Base-by-base conservation (phyloP, 2,797 vertebrate genomes). In the Margarornis squamiger region DNA sequence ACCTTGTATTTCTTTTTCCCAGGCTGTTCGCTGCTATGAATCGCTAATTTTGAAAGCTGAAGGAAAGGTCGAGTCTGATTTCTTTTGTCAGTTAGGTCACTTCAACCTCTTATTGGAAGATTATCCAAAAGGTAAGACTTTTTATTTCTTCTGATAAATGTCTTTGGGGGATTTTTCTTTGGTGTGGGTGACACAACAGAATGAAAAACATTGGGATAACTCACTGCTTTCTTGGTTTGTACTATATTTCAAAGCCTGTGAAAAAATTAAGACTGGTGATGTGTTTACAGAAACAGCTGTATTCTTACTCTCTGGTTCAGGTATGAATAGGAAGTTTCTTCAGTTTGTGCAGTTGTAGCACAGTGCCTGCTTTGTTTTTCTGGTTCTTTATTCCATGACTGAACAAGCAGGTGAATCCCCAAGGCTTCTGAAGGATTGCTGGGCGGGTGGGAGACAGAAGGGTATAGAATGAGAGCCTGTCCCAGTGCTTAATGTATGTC, bases 91-190 rank as follows among this genome's bases (percentile, higher is more conserved):
- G 97, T 98, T 99, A 97, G 99, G 99, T 96, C 99, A 99, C 98
- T 99, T 99, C 98, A 99, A 99, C 98, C 99, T 99, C 93, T 98
- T 99, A 96, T 98, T 99, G 98, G 99, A 99, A 98, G 99, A 99
- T 97, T 99, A 99, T 98, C 98, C 99, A 97, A 99, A 99, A 99
- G 99, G 99, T 99, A 98, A 98, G 98, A 58, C 20, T 95, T 93
- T 91, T 95, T 38, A n/a, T 10, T 90, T 63, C 41, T 91, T 93
- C 7, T 73, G 8, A 13, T 90, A 86, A 92, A 54, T 72, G 39
- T 86, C 14, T 70, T 68, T 62, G 55, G 59, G 58, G 61, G 63
- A n/a, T 71, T 71, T 66, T 77, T 30, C 12, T 74, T 92, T 9
- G 13, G 29, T 62, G 39, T 41, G 36, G 8, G 9, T 72, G 79